A percentile compares a stretch with the other conserved stretches of the same genome.
phyloP scores from a whole-genome alignment of 2,888 invertebrate genomes.

The Sipha maydis region DNA sequence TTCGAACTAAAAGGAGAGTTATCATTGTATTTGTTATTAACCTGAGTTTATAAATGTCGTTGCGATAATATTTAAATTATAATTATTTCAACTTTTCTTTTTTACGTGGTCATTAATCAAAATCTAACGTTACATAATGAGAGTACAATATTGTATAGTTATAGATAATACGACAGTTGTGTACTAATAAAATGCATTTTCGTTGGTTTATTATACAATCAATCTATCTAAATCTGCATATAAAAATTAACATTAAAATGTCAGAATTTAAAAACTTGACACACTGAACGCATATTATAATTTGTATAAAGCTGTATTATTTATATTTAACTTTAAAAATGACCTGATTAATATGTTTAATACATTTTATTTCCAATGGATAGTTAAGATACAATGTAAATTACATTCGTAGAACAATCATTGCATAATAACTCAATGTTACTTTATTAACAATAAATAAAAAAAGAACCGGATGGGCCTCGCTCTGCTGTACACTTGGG shows the following conservation, averaged over 20 bases:
- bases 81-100: neutral
- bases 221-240: neutral
- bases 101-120: neutral
- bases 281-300: too few relatives aligned
- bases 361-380: too few relatives aligned
- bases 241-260: neutral
- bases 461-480: too few relatives aligned
- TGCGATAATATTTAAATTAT: neutral
- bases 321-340: too few relatives aligned
- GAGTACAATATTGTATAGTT: neutral
- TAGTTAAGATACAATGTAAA: too few relatives aligned
- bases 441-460: too few relatives aligned
- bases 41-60: neutral
- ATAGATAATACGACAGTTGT: neutral
- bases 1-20: neutral
- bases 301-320: too few relatives aligned
- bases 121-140: neutral
- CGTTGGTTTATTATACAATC: neutral
- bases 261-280: neutral
- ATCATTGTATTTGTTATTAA: neutral
- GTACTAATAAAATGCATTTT: neutral
- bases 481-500: too few relatives aligned
- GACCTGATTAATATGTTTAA: too few relatives aligned
- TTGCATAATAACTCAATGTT: too few relatives aligned
- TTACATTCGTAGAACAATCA: too few relatives aligned